Conservation (phyloP, 92 coral and sea anemone genomes). For the Palythoa caribaeorum region DNA sequence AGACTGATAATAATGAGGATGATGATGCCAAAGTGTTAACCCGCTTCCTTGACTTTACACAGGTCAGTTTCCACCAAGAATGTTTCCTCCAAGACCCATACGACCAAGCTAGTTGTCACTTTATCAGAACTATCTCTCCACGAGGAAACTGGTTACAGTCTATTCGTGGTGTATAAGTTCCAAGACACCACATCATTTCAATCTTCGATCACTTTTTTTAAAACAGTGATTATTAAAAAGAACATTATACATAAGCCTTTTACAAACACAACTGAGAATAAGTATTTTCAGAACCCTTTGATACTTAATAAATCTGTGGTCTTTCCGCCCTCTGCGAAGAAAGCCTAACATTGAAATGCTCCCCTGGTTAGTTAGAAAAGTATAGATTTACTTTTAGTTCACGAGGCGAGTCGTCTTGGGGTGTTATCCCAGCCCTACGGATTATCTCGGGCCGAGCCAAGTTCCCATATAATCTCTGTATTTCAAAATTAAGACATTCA, state of each 20-base stretch:
- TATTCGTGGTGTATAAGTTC: background rate
- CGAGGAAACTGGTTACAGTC: background rate
- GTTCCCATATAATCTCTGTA: too few species aligned
- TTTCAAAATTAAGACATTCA: too few species aligned
- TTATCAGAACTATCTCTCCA: background rate
- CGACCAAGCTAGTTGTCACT: slow-evolving; percentile 19
- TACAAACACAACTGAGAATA: too few species aligned
- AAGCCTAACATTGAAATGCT: too few species aligned
- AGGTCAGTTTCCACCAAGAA: slow-evolving; percentile 36
- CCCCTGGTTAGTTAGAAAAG: too few species aligned
- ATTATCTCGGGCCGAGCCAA: too few species aligned
- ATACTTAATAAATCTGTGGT: too few species aligned
- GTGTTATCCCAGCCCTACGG: too few species aligned
- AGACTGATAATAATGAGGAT: background rate
- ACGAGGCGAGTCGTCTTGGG: too few species aligned
- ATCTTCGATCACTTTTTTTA: background rate
- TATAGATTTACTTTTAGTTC: too few species aligned
- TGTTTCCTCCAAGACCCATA: slow-evolving; percentile 17
- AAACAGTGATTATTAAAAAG: background rate
- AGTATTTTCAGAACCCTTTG: too few species aligned
- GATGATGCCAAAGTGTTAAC: background rate
- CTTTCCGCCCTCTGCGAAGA: too few species aligned
- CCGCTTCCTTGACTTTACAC: background rate
- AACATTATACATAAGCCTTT: background rate
- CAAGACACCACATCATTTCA: background rate